phyloP scores from a whole-genome alignment of 2,888 invertebrate genomes.

The Aelia acuminata region DNA sequence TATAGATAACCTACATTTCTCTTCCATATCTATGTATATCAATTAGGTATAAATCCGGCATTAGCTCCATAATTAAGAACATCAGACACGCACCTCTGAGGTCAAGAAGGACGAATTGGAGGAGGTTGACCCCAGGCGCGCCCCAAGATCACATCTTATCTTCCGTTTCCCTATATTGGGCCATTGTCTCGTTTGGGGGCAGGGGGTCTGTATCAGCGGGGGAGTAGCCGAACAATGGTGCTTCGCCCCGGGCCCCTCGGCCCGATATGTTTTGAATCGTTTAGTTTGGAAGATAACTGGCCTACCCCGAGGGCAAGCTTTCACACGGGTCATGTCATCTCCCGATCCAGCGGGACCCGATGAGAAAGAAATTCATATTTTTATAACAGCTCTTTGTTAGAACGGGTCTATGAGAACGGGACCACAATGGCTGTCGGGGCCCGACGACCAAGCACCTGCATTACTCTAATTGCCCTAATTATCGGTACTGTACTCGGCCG shows the following conservation, averaged over 20 bases:
- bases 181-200: conserved; percentile 31
- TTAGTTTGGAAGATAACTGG: neutral
- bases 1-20: neutral
- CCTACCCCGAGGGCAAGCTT: neutral
- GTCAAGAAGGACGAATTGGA: conserved; percentile 10
- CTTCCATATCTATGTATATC: neutral
- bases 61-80: neutral
- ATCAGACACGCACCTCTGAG: neutral
- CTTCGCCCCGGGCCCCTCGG: conserved; percentile 23
- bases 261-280: conserved; percentile 43
- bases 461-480: conserved; percentile 13
- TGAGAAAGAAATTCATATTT: conserved; percentile 16
- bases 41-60: neutral
- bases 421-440: neutral
- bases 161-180: conserved; percentile 27
- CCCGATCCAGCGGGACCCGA: neutral
- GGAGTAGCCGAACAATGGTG: conserved; percentile 15
- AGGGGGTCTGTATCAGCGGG: neutral
- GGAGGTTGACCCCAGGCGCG: conserved; percentile 9
- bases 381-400: neutral
- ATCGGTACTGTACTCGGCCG: neutral
- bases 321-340: conserved; percentile 41
- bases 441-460: neutral
- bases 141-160: conserved; percentile 35
- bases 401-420: neutral